phyloP scores from a whole-genome alignment of 1,140 invertebrate genomes.

The Rhopalosiphum padi region DNA sequence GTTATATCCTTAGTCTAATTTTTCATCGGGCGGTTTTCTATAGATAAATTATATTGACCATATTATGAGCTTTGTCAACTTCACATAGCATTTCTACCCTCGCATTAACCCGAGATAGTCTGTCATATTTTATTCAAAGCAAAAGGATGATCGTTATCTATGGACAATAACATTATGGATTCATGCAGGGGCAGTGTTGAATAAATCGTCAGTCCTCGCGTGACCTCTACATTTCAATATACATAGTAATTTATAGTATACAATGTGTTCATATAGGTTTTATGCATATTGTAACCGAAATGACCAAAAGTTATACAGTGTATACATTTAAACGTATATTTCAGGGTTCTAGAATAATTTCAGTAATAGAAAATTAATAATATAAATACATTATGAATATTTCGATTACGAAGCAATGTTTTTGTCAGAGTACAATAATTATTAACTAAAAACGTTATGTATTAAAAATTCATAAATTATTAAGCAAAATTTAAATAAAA shows the following conservation, averaged over 20 bases:
- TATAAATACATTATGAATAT: background rate
- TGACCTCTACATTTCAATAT: slow-evolving; percentile 3
- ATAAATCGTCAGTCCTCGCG: background rate
- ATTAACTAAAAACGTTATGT: background rate
- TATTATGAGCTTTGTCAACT: background rate
- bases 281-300: background rate
- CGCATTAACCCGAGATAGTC: background rate
- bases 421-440: background rate
- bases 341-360: background rate
- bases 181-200: background rate
- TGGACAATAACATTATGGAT: slow-evolving; percentile 5
- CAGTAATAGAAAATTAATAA: background rate
- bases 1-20: background rate
- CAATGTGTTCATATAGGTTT: background rate
- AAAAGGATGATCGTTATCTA: slow-evolving; percentile 1
- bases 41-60: background rate
- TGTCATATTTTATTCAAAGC: background rate
- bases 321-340: background rate
- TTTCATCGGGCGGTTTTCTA: background rate
- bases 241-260: background rate
- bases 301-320: background rate
- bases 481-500: background rate
- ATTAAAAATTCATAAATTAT: background rate
- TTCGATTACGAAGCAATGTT: background rate
- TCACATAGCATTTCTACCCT: background rate